phyloP scores from a whole-genome alignment of 2,888 invertebrate genomes.

The Helleia helle region DNA sequence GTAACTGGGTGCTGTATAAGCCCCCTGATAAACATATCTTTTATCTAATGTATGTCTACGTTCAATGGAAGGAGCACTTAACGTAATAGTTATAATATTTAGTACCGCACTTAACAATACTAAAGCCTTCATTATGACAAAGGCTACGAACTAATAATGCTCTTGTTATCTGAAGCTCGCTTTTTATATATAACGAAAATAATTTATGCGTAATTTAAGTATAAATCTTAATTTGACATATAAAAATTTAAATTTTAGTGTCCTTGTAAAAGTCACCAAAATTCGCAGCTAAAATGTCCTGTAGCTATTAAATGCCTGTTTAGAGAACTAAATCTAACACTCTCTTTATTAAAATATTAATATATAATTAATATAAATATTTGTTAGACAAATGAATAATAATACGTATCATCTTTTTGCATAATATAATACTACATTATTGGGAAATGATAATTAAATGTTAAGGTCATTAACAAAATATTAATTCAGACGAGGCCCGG shows the following conservation, averaged over 20 bases:
- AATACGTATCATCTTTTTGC: not conserved
- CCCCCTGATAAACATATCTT: not conserved
- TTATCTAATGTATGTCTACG: no score
- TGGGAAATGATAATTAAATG: no score
- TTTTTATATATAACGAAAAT: conserved; percentile 49
- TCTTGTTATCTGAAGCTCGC: conserved; percentile 25
- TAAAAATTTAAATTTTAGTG: conserved; percentile 37
- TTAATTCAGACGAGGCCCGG: no score
- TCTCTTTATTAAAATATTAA: not conserved
- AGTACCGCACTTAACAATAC: conserved; percentile 58
- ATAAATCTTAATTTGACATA: conserved; percentile 33
- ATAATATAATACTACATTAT: no score
- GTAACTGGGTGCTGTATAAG: not conserved
- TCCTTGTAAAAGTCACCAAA: conserved; percentile 41
- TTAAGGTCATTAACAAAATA: no score
- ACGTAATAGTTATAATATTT: conserved; percentile 36
- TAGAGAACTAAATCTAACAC: not conserved
- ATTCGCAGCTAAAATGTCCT: conserved; percentile 27
- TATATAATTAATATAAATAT: no score
- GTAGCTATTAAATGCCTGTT: conserved; percentile 4
- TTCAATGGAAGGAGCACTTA: conserved; percentile 18
- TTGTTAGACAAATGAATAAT: no score
- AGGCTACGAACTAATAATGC: conserved; percentile 32
- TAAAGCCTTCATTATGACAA: conserved; percentile 52
- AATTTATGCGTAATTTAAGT: conserved; percentile 36